Base-by-base conservation (phyloP, 1,140 invertebrate species). In the Plodia interpunctella region DNA sequence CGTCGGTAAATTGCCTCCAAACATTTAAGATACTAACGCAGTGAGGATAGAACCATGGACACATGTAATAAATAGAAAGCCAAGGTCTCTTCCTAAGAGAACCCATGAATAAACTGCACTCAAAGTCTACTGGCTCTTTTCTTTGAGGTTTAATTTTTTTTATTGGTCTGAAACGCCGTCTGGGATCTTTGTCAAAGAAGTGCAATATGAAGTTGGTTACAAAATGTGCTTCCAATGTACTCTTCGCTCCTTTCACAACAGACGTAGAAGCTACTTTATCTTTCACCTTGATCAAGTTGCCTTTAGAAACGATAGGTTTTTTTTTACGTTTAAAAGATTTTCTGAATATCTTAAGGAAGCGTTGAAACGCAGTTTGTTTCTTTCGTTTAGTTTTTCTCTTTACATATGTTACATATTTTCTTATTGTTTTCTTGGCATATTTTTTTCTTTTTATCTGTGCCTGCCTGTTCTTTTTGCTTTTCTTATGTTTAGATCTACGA, bases 51-150 rank as follows among this genome's bases (percentile, higher is more conserved):
- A 76, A 70, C 63, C 60, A 54, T 5, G 80, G 76, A 10, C 68
- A 79, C 21, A 6, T 63, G 15, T 71, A 65, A 52, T 79, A 79
- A 15, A 77, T 44, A n/a, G 28, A 69, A 32, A 77, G 25, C 50
- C 17, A 79, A 0, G 69, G 72, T 18, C 57, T 74, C 51, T 72
- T 76, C 58, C 76, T 63, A 17, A 75, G 58, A 13, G 74, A 70
- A n/a, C 35, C 56, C 72, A 79, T 76, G 19, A 69, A 83, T 3
- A 74, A 60, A 55, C 69, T 81, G 30, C 76, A 75, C 51, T 65
- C 49, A 54, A 70, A 78, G 56, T 79, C 74, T 15, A n/a, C n/a
- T n/a, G n/a, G n/a, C n/a, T n/a, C n/a, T n/a, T 71, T 66, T 10
- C 59, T 15, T 57, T 9, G 35, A 59, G 57, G 20, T 35, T 61